Evolutionary conservation across 2,888 invertebrate species (phyloP).

Genomic region (Xestia xanthographa): DNA sequence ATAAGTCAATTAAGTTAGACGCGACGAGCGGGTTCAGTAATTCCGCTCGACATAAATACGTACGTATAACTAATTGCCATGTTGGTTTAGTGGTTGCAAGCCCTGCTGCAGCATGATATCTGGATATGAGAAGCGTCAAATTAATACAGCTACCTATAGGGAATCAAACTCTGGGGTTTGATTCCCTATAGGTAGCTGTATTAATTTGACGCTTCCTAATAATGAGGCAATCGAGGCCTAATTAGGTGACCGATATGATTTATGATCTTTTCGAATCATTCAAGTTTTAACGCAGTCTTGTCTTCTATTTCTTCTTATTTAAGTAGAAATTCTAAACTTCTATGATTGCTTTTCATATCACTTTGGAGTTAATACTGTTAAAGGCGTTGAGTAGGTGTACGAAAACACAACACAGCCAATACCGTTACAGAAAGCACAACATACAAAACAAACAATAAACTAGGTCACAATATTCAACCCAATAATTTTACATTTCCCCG

Average conservation of each 20-base stretch:
- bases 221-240: too few relatives aligned
- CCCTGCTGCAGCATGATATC: not conserved
- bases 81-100: not conserved
- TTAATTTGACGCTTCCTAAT: not conserved
- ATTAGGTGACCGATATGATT: not conserved
- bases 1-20: conserved; percentile 36
- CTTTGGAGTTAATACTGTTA: not conserved
- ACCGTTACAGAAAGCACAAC: not conserved
- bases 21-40: conserved; percentile 31
- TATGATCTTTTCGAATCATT: not conserved
- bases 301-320: not conserved
- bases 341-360: not conserved
- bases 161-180: too few relatives aligned
- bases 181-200: not conserved
- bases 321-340: not conserved
- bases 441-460: conserved; percentile 41
- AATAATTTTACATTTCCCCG: conserved; percentile 30
- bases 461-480: conserved; percentile 26
- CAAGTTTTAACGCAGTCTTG: not conserved
- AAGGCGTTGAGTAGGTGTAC: not conserved
- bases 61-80: not conserved
- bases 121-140: too few relatives aligned
- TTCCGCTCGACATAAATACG: not conserved
- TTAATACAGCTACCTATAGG: too few relatives aligned
- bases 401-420: not conserved